Evolutionary conservation across 1,140 invertebrate species (phyloP), one percentile per base, ranked within the genome.

Genomic region (Augochlora pura): DNA sequence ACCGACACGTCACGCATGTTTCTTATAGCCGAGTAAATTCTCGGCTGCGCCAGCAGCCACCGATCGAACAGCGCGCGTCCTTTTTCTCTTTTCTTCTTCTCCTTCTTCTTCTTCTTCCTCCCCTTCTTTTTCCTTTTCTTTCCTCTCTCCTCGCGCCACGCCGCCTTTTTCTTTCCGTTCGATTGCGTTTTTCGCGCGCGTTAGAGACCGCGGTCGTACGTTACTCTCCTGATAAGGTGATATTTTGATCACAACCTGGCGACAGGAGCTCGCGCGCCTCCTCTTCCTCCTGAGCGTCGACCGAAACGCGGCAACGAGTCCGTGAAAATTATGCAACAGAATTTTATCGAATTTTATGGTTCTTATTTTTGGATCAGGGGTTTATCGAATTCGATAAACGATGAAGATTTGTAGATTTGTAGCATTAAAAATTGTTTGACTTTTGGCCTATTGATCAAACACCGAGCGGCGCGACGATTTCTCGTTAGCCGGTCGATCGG

Each of bases 11-110:
- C 81, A 25, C 27, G 67, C 52, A 23, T 54, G 57, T 62, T 74
- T 84, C 73, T 72, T 73, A 54, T 25, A 32, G 21, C 14, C n/a
- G 42, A 59, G 14, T 71, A 65, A 69, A 80, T 84, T 60, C 60
- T 76, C 16, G 27, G 49, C 21, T 9, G 25, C 32, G 39, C 65
- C 27, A 3, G 21, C 32, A 5, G 21, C 10, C 21, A 9, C 32
- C 23, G 42, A 71, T 72, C 63, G 54, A 23, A 42, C 49, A 23
- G 16, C 25, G 42, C 63, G 16, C 25, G 42, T 68, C 32, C 62
- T 62, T 64, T 25, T 18, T 12, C 9, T 42, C 27, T 46, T 46
- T 46, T 14, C 42, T 14, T 3, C 14, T 12, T 12, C 42, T 2
- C 2, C 14, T 46, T 46, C 14, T 5, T 32, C n/a, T 57, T 23